Percentiles rank a stretch among this genome's conserved stretches.
These are phyloP conservation scores for Hypotaenidia philippensis DNA, from an alignment of 2,797 vertebrate species.

Conservation along the genomic window DNA sequence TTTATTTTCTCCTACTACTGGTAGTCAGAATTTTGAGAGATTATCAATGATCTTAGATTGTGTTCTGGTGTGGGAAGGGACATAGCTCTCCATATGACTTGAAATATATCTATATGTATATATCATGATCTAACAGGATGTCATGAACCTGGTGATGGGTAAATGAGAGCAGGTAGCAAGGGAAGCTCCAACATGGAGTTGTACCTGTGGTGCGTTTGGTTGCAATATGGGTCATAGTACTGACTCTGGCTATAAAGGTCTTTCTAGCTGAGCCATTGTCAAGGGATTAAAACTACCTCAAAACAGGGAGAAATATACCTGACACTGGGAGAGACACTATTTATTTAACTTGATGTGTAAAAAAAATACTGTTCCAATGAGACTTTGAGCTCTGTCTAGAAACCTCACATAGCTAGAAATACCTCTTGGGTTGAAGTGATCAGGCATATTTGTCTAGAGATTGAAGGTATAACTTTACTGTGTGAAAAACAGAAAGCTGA, in stretches of 20 bases:
- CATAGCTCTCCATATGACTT: background rate
- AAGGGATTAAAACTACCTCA: background rate
- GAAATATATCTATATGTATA: background rate
- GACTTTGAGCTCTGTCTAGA: background rate
- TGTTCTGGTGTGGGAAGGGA: background rate
- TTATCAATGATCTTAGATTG: background rate
- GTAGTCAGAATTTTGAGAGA: background rate
- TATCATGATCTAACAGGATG: background rate
- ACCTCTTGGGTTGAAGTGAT: background rate
- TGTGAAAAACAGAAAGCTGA: background rate
- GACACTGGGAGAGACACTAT: background rate
- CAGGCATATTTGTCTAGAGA: background rate
- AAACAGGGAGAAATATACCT: background rate
- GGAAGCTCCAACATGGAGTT: background rate
- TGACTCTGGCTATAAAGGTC: background rate
- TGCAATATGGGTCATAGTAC: background rate
- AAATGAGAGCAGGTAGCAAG: background rate
- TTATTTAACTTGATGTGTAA: background rate
- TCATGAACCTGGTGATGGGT: background rate
- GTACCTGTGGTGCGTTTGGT: background rate
- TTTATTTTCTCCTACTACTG: background rate
- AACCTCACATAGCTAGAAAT: background rate
- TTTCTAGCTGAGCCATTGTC: background rate
- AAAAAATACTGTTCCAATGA: background rate
- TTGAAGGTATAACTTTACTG: background rate